Conservation (phyloP, 1,140 invertebrate genomes). For the Drosophila varians region DNA sequence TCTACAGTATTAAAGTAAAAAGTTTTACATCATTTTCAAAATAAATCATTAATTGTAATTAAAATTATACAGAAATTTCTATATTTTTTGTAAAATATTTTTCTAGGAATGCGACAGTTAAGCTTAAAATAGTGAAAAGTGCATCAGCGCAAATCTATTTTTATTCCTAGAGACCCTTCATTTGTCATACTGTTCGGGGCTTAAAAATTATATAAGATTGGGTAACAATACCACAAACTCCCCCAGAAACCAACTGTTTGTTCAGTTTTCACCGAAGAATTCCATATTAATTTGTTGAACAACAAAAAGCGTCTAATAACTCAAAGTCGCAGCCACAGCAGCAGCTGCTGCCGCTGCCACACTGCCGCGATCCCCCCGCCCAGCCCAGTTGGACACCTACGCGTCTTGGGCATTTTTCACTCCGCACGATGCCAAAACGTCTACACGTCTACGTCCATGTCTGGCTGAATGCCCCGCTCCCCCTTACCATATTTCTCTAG, state of each 20-base stretch:
- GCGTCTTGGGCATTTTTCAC: conserved; percentile 50
- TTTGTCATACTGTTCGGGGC: too few relatives aligned
- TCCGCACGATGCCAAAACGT: conserved; percentile 61
- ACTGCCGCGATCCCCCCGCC: not conserved
- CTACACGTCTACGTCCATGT: conserved; percentile 52
- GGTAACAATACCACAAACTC: too few relatives aligned
- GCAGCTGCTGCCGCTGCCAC: conserved; percentile 12
- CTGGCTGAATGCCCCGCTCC: not conserved
- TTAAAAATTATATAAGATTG: not conserved
- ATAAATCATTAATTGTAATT: too few relatives aligned
- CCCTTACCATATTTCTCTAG: conserved; percentile 1
- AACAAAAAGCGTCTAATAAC: conserved; percentile 56
- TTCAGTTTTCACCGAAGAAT: conserved; percentile 40
- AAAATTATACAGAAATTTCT: too few relatives aligned
- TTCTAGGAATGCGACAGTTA: too few relatives aligned
- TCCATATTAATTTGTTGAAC: conserved; percentile 57
- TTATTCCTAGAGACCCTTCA: too few relatives aligned
- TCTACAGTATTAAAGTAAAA: too few relatives aligned
- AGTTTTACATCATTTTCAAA: too few relatives aligned
- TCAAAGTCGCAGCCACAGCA: conserved; percentile 38
- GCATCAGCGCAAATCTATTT: too few relatives aligned
- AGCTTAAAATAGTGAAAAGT: too few relatives aligned
- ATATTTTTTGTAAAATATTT: too few relatives aligned
- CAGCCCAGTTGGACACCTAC: conserved; percentile 41
- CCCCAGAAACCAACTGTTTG: conserved; percentile 4